phyloP scores from a whole-genome alignment of 2,113 vertebrate genomes.

The Atherinomorus stipes region DNA sequence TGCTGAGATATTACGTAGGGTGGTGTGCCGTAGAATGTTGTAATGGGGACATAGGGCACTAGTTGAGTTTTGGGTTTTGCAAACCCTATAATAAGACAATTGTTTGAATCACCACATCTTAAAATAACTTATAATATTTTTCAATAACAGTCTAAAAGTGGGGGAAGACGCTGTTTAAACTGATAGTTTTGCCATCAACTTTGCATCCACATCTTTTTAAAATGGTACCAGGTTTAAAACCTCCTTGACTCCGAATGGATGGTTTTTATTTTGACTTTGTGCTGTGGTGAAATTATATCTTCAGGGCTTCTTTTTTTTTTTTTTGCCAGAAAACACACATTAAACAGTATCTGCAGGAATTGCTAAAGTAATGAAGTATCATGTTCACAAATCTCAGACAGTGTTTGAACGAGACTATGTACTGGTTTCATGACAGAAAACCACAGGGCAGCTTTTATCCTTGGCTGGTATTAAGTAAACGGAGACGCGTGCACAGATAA shows the following conservation, averaged over 20 bases:
- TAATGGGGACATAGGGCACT: no score
- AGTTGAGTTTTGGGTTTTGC: no score
- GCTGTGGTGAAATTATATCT: background rate
- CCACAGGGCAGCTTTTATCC: slow-evolving; percentile 1
- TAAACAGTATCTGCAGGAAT: background rate
- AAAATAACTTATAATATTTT: background rate
- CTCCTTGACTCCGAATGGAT: background rate
- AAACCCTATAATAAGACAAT: no score
- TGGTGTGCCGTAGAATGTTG: no score
- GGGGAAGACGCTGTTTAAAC: background rate
- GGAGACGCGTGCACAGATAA: background rate
- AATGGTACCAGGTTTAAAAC: background rate
- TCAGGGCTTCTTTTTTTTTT: background rate
- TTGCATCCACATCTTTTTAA: background rate
- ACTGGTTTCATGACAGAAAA: background rate
- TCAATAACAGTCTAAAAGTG: background rate
- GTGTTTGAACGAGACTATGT: slow-evolving; percentile 4
- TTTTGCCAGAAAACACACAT: slow-evolving; percentile 8
- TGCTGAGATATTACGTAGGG: no score
- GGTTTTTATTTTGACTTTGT: slow-evolving; percentile 10
- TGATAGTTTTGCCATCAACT: background rate
- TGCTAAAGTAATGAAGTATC: slow-evolving; percentile 6
- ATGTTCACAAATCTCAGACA: slow-evolving; percentile 4
- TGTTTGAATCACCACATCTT: no score
- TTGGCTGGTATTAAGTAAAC: slow-evolving; percentile 29